Percentiles rank a stretch among this genome's conserved stretches.
Conservation (phyloP, 2,888 invertebrate genomes). For the Rotaria magnacalcarata region DNA sequence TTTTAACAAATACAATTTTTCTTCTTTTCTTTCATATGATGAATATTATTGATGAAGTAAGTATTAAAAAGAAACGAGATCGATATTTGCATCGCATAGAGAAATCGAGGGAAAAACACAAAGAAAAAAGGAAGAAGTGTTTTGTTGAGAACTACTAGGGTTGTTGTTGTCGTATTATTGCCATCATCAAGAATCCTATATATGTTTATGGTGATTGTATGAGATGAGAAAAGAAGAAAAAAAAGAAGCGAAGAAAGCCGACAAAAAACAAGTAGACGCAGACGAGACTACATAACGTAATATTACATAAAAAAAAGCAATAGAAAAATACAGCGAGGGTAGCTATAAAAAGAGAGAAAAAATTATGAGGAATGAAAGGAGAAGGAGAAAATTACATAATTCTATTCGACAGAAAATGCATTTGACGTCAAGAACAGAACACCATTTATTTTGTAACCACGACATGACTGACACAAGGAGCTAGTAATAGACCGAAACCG, state of each 20-base stretch:
- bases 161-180: background rate
- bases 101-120: background rate
- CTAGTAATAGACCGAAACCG: background rate
- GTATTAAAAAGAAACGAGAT: background rate
- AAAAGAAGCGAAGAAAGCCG: background rate
- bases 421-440: background rate
- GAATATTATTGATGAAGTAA: slow-evolving; percentile 18
- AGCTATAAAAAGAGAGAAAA: background rate
- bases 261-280: background rate
- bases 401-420: background rate
- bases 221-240: background rate
- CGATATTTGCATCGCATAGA: background rate
- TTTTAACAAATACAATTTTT: background rate
- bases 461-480: background rate
- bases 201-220: slow-evolving; percentile 9
- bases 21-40: background rate
- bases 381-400: background rate
- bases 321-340: background rate
- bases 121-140: background rate
- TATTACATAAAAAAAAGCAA: slow-evolving; percentile 9
- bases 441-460: background rate
- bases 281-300: slow-evolving; percentile 3
- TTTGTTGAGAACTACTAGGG: slow-evolving; percentile 1
- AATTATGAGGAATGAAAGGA: background rate
- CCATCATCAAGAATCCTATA: background rate